phyloP scores from a whole-genome alignment of 2,888 invertebrate species.

The Apoda limacodes region DNA sequence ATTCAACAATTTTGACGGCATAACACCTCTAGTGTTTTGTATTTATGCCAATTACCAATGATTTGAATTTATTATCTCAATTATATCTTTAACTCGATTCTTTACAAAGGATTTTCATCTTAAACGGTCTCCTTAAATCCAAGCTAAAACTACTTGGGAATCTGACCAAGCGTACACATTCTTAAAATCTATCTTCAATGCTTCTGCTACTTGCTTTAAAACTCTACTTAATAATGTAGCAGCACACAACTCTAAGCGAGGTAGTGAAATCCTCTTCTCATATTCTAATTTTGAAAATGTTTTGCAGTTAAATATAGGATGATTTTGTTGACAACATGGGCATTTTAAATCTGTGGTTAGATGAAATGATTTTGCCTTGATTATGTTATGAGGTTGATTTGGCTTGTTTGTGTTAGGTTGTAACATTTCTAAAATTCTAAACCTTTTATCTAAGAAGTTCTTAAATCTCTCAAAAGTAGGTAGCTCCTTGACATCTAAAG shows the following conservation, averaged over 20 bases:
- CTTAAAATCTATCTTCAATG: constrained; percentile 7
- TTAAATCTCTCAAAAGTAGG: too few relatives aligned
- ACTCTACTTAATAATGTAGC: constrained; percentile 13
- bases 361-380: too few relatives aligned
- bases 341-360: too few relatives aligned
- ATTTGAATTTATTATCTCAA: constrained; percentile 3
- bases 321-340: too few relatives aligned
- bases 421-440: too few relatives aligned
- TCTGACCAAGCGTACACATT: constrained; percentile 24
- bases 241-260: constrained; percentile 14
- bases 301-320: too few relatives aligned
- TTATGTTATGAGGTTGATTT: too few relatives aligned
- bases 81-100: constrained; percentile 19
- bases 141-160: constrained; percentile 21
- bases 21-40: constrained; percentile 17
- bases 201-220: constrained; percentile 12
- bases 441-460: too few relatives aligned
- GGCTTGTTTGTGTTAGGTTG: too few relatives aligned
- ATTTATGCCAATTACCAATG: constrained; percentile 14
- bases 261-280: constrained; percentile 12
- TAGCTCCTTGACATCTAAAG: too few relatives aligned
- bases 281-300: too few relatives aligned
- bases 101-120: constrained; percentile 22
- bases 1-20: constrained; percentile 10
- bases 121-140: constrained; percentile 20